Evolutionary conservation across 2,797 vertebrate species (phyloP).

Genomic region (Sebastes flavidus): DNA sequence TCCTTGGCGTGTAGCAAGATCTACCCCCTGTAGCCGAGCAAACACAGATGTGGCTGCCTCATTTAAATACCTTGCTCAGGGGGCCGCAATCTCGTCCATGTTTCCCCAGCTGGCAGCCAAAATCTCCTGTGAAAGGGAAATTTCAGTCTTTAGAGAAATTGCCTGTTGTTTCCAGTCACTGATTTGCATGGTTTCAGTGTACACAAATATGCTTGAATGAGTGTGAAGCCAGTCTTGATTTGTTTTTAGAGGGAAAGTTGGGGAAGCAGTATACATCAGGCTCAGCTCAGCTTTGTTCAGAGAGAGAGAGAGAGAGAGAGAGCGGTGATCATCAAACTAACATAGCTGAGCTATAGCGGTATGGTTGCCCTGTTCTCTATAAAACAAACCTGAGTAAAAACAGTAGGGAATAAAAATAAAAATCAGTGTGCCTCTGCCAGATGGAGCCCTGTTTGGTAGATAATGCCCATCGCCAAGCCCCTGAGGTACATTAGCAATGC

Average conservation of each 20-base stretch:
- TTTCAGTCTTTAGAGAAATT: conserved; percentile 49
- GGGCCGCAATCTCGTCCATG: conserved; percentile 27
- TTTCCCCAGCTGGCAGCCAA: conserved; percentile 43
- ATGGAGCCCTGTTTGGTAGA: conserved; percentile 68
- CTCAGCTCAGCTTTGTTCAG: conserved; percentile 23
- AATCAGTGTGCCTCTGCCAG: conserved; percentile 52
- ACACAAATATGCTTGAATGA: conserved; percentile 27
- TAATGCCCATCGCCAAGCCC: conserved; percentile 62
- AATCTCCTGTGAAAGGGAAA: conserved; percentile 41
- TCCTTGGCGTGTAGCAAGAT: conserved; percentile 52
- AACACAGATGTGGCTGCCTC: conserved; percentile 64
- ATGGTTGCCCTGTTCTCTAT: conserved; percentile 26
- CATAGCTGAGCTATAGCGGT: conserved; percentile 2
- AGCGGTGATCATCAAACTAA: conserved; percentile 31
- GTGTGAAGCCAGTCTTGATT: conserved; percentile 25
- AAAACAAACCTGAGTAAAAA: conserved; percentile 62
- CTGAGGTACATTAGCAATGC: conserved; percentile 72
- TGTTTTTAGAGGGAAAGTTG: conserved; percentile 19
- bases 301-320: neutral
- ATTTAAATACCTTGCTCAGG: conserved; percentile 65
- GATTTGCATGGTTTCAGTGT: conserved; percentile 33
- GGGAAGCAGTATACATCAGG: conserved; percentile 2
- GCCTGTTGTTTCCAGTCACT: conserved; percentile 41
- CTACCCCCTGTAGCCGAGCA: conserved; percentile 45
- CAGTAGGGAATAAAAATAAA: conserved; percentile 53